Conservation (phyloP, 2,888 invertebrate genomes). For the Andrena flavipes region DNA sequence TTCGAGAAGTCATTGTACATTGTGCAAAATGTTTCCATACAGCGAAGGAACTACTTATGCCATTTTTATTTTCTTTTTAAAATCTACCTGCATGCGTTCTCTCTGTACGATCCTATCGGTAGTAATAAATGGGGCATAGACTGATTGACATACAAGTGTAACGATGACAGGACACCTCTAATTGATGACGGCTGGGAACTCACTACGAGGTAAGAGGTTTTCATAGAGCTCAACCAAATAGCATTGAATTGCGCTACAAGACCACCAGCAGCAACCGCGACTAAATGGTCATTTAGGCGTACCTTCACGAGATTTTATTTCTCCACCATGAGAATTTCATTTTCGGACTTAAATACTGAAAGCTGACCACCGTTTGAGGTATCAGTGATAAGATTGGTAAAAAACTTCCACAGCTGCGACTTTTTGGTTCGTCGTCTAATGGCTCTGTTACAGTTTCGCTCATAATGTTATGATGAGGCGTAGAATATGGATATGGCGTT, state of each 20-base stretch:
- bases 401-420: slow-evolving; percentile 81
- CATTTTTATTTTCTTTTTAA: slow-evolving; percentile 24
- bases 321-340: slow-evolving; percentile 89
- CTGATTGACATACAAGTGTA: slow-evolving; percentile 58
- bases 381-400: slow-evolving; percentile 81
- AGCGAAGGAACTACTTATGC: slow-evolving; percentile 50
- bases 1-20: slow-evolving; percentile 41
- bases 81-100: slow-evolving; percentile 60
- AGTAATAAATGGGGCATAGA: slow-evolving; percentile 48
- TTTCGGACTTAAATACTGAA: slow-evolving; percentile 85
- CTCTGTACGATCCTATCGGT: slow-evolving; percentile 54
- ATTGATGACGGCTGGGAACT: slow-evolving; percentile 67
- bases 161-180: slow-evolving; percentile 66
- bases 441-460: slow-evolving; percentile 56
- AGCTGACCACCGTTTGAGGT: slow-evolving; percentile 81
- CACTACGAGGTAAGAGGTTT: slow-evolving; percentile 75
- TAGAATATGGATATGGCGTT: slow-evolving; percentile 80
- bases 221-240: slow-evolving; percentile 51
- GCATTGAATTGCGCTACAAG: slow-evolving; percentile 53
- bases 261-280: slow-evolving; percentile 47
- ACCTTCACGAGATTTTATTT: slow-evolving; percentile 88
- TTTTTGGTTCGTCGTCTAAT: slow-evolving; percentile 75
- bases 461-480: slow-evolving; percentile 73
- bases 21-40: slow-evolving; percentile 41
- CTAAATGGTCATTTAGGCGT: slow-evolving; percentile 78